A percentile compares a stretch with the other conserved stretches of the same genome.
These are phyloP conservation scores for Ctenodactylus gundi DNA, from an alignment of 2,113 vertebrate species.

Conservation along the genomic window DNA sequence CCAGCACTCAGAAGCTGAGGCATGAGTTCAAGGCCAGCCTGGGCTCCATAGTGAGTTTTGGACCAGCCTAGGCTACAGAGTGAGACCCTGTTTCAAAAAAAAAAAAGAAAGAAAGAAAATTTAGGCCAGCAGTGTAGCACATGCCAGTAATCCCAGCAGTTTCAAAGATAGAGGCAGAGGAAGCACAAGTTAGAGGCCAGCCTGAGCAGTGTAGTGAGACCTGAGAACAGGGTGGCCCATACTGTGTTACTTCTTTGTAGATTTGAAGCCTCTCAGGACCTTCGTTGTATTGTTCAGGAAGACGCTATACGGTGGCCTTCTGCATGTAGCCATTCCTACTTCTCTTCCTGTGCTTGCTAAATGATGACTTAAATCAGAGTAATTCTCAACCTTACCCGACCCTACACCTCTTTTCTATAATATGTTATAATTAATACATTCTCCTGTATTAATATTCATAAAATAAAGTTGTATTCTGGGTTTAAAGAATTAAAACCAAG, in stretches of 20 bases:
- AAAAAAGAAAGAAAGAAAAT: too few relatives aligned
- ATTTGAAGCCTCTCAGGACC: not conserved
- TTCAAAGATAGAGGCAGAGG: too few relatives aligned
- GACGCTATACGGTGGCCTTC: not conserved
- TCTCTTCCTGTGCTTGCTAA: not conserved
- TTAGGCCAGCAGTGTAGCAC: too few relatives aligned
- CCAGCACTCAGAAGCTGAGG: too few relatives aligned
- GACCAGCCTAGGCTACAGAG: too few relatives aligned
- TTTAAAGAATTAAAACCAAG: not conserved
- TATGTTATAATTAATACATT: not conserved
- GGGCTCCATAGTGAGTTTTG: too few relatives aligned
- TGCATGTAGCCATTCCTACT: not conserved
- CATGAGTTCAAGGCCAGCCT: too few relatives aligned
- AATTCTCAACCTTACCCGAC: not conserved
- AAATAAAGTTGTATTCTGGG: not conserved
- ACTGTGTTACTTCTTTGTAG: not conserved
- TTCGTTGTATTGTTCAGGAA: not conserved
- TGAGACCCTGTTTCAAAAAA: too few relatives aligned
- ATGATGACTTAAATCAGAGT: not conserved
- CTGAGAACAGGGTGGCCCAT: not conserved
- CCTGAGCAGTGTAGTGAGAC: too few relatives aligned
- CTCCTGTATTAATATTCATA: not conserved
- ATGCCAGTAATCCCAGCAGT: too few relatives aligned
- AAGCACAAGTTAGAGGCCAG: too few relatives aligned
- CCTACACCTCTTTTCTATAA: not conserved